Percentiles rank a stretch among this genome's conserved stretches.
These are phyloP conservation scores for Nettapus auritus DNA, from an alignment of 2,113 vertebrate species.

Conservation along the genomic window DNA sequence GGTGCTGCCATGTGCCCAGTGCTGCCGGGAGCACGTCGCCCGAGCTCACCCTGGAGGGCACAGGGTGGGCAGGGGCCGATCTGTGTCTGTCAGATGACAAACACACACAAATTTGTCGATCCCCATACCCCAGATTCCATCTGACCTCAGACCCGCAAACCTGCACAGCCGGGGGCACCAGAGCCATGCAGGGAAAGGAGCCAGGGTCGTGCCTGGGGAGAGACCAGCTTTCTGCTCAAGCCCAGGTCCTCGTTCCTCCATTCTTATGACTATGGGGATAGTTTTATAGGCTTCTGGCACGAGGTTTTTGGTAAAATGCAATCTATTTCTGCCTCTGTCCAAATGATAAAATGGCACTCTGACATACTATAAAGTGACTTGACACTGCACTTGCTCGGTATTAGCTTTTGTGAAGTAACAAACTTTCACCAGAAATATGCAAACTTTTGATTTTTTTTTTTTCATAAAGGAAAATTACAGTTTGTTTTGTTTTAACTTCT, in stretches of 20 bases:
- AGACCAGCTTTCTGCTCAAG: not conserved
- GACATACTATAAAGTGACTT: not conserved
- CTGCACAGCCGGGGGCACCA: too few relatives aligned
- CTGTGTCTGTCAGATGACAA: too few relatives aligned
- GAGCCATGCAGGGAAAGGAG: too few relatives aligned
- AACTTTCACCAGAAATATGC: too few relatives aligned
- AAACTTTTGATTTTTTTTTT: not conserved
- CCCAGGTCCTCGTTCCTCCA: too few relatives aligned
- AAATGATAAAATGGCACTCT: not conserved
- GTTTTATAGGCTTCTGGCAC: not conserved
- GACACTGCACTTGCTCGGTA: not conserved
- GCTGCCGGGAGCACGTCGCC: fast-evolving
- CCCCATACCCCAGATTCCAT: not conserved
- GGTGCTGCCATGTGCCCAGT: fast-evolving
- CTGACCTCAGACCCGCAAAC: too few relatives aligned
- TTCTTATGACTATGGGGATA: too few relatives aligned
- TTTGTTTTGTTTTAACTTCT: not conserved
- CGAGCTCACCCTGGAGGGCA: fast-evolving
- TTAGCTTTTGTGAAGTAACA: not conserved
- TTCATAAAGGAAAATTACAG: not conserved
- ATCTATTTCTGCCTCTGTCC: not conserved
- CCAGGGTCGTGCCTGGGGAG: too few relatives aligned
- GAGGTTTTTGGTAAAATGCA: not conserved
- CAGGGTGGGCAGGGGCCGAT: not conserved
- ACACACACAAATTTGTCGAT: too few relatives aligned